These are phyloP conservation scores for Biston stratarius DNA, from an alignment of 2,888 invertebrate genomes.

Conservation along the genomic window DNA sequence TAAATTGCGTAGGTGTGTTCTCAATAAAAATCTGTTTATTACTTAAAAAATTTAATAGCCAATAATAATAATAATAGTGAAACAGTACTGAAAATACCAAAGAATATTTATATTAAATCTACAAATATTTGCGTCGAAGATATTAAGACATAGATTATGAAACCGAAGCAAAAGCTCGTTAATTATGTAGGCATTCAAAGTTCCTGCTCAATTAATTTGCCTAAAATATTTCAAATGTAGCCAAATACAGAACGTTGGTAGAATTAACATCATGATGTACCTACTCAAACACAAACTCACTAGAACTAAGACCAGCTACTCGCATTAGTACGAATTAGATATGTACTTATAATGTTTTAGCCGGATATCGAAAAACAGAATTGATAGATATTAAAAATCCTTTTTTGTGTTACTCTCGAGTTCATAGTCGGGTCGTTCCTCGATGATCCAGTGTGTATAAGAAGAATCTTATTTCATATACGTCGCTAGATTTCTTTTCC, in stretches of 20 bases:
- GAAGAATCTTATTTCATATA: no score
- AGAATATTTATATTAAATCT: no score
- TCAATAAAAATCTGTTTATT: background rate
- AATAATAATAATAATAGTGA: no score
- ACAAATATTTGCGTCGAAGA: background rate
- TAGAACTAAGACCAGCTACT: conserved; percentile 25
- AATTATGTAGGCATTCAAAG: conserved; percentile 2
- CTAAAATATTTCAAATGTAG: conserved; percentile 21
- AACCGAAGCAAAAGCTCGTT: conserved; percentile 1
- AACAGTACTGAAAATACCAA: background rate
- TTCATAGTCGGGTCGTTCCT: no score
- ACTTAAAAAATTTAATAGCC: no score
- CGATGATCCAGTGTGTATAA: no score
- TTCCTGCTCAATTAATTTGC: conserved; percentile 22
- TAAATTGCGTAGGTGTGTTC: background rate
- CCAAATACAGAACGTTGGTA: conserved; percentile 10
- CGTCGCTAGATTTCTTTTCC: no score
- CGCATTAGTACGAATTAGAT: conserved; percentile 4
- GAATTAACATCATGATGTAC: conserved; percentile 25
- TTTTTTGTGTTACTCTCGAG: no score
- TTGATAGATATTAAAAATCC: background rate
- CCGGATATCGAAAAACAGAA: background rate
- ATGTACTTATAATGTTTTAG: background rate
- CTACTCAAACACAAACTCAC: conserved; percentile 26
- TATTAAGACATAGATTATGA: background rate